Percentiles rank a stretch among this genome's conserved stretches.
Evolutionary conservation across 1,140 invertebrate genomes (phyloP).

Genomic region (Trichomalopsis sarcophagae): DNA sequence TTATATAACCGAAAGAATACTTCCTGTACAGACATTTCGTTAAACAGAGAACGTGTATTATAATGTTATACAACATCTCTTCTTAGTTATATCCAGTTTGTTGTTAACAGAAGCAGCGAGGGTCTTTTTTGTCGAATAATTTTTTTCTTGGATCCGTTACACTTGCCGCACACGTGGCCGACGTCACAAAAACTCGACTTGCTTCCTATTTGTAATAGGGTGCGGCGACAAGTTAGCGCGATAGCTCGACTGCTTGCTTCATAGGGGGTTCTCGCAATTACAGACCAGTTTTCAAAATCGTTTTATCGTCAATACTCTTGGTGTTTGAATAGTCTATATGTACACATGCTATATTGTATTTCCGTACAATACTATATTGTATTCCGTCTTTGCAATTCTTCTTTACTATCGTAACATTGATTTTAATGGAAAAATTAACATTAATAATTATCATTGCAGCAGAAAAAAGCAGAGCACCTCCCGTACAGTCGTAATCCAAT

Average conservation of each 20-base stretch:
- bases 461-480: constrained; percentile 7
- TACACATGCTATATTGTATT: no score
- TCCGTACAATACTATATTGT: no score
- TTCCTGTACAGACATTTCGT: background rate
- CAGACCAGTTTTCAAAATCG: constrained; percentile 65
- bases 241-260: constrained; percentile 20
- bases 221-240: constrained; percentile 43
- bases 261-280: constrained; percentile 58
- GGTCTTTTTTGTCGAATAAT: constrained; percentile 51
- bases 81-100: background rate
- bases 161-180: constrained; percentile 62
- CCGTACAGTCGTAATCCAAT: constrained; percentile 11
- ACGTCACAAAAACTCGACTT: constrained; percentile 59
- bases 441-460: no score
- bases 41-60: background rate
- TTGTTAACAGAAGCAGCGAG: background rate
- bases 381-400: no score
- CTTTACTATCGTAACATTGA: no score
- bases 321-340: constrained; percentile 57
- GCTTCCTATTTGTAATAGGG: constrained; percentile 53
- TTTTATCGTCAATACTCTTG: constrained; percentile 67
- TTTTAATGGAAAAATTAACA: background rate
- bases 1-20: background rate
- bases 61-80: background rate
- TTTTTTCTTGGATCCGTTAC: constrained; percentile 66